Evolutionary conservation across 2,888 invertebrate genomes (phyloP).

Genomic region (Drosophila kanekoi): DNA sequence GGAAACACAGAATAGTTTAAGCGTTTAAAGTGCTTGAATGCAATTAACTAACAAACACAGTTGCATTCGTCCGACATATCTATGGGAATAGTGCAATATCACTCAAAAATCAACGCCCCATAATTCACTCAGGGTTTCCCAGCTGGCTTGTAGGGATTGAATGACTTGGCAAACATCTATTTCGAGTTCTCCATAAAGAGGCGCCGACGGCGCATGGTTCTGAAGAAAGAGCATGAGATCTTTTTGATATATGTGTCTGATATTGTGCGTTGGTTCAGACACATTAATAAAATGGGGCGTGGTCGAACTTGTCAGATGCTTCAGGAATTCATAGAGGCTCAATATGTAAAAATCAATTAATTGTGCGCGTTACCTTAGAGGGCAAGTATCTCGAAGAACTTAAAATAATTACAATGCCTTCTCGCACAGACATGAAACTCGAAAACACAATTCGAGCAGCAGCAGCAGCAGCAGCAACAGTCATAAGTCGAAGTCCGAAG

Average conservation of each 20-base stretch:
- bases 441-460: constrained; percentile 12
- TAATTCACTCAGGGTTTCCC: constrained; percentile 37
- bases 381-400: constrained; percentile 63
- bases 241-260: constrained; percentile 45
- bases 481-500: constrained; percentile 51
- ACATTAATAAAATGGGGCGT: constrained; percentile 80
- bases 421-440: constrained; percentile 30
- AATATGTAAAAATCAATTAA: constrained; percentile 74
- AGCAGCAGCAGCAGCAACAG: constrained; percentile 18
- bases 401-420: constrained; percentile 74
- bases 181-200: constrained; percentile 34
- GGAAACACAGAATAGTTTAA: not conserved
- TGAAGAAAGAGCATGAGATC: constrained; percentile 63
- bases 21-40: constrained; percentile 43
- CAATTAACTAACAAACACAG: constrained; percentile 31
- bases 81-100: constrained; percentile 75
- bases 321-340: constrained; percentile 60
- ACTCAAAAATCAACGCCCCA: constrained; percentile 80
- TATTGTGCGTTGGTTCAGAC: constrained; percentile 63
- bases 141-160: constrained; percentile 14
- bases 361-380: constrained; percentile 52
- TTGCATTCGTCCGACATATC: constrained; percentile 27
- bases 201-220: constrained; percentile 73
- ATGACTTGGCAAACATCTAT: constrained; percentile 49
- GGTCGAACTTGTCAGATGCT: constrained; percentile 60